Conservation (phyloP, 2,888 invertebrate species). For the Mycalesis mineus region DNA sequence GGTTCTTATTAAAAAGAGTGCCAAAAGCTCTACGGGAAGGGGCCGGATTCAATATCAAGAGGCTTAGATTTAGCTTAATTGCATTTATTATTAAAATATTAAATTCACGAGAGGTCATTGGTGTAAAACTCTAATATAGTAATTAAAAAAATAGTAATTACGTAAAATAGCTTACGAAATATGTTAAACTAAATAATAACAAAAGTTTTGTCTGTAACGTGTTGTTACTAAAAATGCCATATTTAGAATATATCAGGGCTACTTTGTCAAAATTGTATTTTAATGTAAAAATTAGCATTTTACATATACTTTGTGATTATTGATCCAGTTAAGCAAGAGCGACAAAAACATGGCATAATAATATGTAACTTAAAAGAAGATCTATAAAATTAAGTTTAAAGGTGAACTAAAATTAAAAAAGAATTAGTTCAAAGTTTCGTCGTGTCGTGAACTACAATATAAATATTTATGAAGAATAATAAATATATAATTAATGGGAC, state of each 20-base stretch:
- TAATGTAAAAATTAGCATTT: neutral
- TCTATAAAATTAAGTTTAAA: conserved; percentile 2
- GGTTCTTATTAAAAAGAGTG: too few relatives aligned
- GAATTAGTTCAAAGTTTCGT: neutral
- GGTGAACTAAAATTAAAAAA: neutral
- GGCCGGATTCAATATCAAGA: too few relatives aligned
- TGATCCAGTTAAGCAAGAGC: neutral
- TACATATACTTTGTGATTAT: neutral
- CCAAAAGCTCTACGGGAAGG: too few relatives aligned
- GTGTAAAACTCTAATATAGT: too few relatives aligned
- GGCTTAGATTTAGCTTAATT: too few relatives aligned
- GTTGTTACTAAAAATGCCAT: neutral
- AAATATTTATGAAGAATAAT: conserved; percentile 5
- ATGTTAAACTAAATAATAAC: too few relatives aligned
- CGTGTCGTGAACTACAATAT: neutral
- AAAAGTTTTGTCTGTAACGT: too few relatives aligned
- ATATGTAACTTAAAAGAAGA: neutral
- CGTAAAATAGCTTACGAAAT: too few relatives aligned
- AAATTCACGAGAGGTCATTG: too few relatives aligned
- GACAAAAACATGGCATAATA: neutral
- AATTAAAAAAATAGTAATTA: too few relatives aligned
- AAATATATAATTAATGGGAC: neutral
- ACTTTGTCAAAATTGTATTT: neutral
- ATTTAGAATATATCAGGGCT: neutral
- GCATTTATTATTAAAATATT: too few relatives aligned